phyloP scores from a whole-genome alignment of 2,797 vertebrate species.

The Aselliscus stoliczkanus region DNA sequence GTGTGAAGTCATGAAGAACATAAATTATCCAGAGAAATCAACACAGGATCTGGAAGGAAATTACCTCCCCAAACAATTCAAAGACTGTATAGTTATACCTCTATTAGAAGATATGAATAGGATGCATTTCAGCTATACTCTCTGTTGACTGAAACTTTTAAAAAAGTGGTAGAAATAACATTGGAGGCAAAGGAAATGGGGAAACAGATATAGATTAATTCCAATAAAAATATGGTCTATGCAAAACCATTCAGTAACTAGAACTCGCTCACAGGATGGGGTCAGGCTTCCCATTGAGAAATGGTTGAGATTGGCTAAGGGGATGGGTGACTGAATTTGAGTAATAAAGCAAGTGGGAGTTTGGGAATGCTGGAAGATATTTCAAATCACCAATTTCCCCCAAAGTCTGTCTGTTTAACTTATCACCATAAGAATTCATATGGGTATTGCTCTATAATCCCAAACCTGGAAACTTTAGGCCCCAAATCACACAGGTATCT shows the following conservation, averaged over 20 bases:
- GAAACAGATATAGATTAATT: not conserved
- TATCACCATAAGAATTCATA: not conserved
- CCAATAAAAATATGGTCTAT: not conserved
- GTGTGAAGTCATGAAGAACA: not conserved
- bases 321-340: not conserved
- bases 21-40: not conserved
- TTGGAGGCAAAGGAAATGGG: not conserved
- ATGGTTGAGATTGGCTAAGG: not conserved
- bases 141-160: not conserved
- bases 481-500: not conserved
- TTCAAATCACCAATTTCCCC: not conserved
- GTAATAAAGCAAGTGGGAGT: not conserved
- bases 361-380: not conserved
- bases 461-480: not conserved
- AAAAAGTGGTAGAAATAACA: not conserved
- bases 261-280: not conserved
- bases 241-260: not conserved
- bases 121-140: not conserved
- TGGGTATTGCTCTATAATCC: not conserved
- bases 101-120: not conserved
- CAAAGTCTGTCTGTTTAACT: not conserved
- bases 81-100: not conserved
- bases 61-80: not conserved
- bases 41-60: slow-evolving; percentile 6
- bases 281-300: not conserved